A percentile compares a stretch with the other conserved stretches of the same genome.
These are phyloP conservation scores for Catocala sponsa DNA, from an alignment of 2,888 invertebrate species.

Conservation along the genomic window DNA sequence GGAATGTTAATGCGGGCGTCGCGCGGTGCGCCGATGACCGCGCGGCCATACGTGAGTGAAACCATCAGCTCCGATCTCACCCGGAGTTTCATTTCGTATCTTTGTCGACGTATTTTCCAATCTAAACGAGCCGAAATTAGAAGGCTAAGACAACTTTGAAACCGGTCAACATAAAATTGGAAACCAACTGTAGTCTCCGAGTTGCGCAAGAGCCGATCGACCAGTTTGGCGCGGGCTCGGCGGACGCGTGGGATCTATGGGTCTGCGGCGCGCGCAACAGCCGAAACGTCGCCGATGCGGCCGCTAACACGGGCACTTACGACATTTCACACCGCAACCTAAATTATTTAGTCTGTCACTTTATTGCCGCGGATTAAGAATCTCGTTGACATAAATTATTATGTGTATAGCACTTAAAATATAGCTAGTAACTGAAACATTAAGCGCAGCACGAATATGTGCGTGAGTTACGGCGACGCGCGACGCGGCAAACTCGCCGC, in stretches of 20 bases:
- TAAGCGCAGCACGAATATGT: conserved; percentile 43
- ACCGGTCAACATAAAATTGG: conserved; percentile 89
- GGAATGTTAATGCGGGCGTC: conserved; percentile 51
- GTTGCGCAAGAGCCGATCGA: conserved; percentile 84
- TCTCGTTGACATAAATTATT: conserved; percentile 81
- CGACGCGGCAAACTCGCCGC: background rate
- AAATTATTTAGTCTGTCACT: conserved; percentile 77
- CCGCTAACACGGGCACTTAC: conserved; percentile 52
- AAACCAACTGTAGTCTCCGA: conserved; percentile 84
- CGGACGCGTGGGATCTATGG: conserved; percentile 81
- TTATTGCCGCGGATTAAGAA: conserved; percentile 79
- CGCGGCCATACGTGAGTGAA: conserved; percentile 57
- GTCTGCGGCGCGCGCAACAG: conserved; percentile 29
- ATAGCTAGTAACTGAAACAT: conserved; percentile 59
- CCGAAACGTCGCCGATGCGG: conserved; percentile 39
- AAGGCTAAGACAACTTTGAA: conserved; percentile 85
- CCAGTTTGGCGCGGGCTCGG: conserved; percentile 77
- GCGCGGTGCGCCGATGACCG: conserved; percentile 23
- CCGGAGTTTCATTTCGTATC: conserved; percentile 61
- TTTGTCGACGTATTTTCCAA: conserved; percentile 82
- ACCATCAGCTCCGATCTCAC: conserved; percentile 53
- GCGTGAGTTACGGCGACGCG: conserved; percentile 11
- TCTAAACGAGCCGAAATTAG: conserved; percentile 87
- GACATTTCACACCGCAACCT: conserved; percentile 57
- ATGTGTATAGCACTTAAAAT: conserved; percentile 65